Conservation (phyloP, 2,113 vertebrate genomes). For the Nothocercus julius region DNA sequence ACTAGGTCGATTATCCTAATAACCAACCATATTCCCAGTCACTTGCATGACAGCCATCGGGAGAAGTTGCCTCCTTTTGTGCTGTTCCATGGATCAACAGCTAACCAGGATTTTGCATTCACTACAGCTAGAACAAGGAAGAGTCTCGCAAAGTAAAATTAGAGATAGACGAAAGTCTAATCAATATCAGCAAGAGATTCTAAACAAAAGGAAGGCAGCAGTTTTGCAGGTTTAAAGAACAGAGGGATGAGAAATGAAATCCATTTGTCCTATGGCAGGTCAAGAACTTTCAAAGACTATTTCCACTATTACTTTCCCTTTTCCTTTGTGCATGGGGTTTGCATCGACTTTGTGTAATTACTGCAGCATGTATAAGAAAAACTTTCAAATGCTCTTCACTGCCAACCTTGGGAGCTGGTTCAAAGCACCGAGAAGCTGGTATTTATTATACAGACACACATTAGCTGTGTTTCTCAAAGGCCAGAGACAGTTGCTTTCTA, state of each 20-base stretch:
- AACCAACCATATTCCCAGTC: neutral
- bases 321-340: neutral
- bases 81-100: neutral
- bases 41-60: neutral
- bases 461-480: neutral
- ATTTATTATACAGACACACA: neutral
- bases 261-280: neutral
- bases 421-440: neutral
- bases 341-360: neutral
- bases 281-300: neutral
- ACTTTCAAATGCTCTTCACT: neutral
- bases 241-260: neutral
- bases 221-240: neutral
- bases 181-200: neutral
- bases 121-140: neutral
- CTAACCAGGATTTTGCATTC: neutral
- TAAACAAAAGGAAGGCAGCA: neutral
- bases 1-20: neutral
- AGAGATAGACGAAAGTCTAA: neutral
- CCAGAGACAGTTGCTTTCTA: neutral
- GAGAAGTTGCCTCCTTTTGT: neutral
- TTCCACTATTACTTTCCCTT: neutral
- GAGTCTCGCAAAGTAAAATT: neutral
- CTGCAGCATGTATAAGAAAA: neutral
- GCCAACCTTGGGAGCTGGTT: neutral